Conservation (phyloP, 2,113 vertebrate species). For the Canis aureus region DNA sequence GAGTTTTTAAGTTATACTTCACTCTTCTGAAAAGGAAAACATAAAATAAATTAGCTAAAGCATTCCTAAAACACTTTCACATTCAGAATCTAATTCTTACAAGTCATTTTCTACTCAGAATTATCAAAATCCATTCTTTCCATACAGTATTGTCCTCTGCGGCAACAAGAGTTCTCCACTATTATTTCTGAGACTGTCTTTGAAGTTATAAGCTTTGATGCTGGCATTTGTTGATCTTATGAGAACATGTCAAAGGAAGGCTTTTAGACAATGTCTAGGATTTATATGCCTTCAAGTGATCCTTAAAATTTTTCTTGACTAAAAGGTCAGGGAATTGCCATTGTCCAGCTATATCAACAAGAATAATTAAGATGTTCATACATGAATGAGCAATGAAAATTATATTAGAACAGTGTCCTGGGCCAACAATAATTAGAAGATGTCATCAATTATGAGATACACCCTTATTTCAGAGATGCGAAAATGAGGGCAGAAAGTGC, state of each 20-base stretch:
- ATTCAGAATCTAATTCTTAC: not conserved
- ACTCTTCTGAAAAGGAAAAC: conserved; percentile 28
- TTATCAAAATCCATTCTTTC: conserved; percentile 59
- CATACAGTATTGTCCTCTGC: not conserved
- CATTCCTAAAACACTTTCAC: conserved; percentile 13
- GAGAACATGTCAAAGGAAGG: conserved; percentile 32
- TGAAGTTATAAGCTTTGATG: conserved; percentile 54
- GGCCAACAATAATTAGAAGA: not conserved
- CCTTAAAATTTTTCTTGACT: conserved; percentile 49
- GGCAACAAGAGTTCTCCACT: not conserved
- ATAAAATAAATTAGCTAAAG: conserved; percentile 42
- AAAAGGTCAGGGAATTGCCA: conserved; percentile 27
- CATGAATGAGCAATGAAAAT: not conserved
- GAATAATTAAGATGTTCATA: conserved; percentile 1
- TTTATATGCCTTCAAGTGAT: conserved; percentile 57
- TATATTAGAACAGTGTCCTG: not conserved
- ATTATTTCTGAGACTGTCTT: conserved; percentile 65
- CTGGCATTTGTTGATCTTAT: conserved; percentile 13
- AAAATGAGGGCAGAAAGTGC: not conserved
- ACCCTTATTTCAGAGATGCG: not conserved
- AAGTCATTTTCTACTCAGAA: conserved; percentile 51
- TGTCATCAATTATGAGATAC: not conserved
- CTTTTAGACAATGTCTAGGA: conserved; percentile 48
- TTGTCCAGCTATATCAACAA: not conserved
- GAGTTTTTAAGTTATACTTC: conserved; percentile 29